Conservation (phyloP, 2,113 vertebrate genomes). For the Toxotes chatareus region DNA sequence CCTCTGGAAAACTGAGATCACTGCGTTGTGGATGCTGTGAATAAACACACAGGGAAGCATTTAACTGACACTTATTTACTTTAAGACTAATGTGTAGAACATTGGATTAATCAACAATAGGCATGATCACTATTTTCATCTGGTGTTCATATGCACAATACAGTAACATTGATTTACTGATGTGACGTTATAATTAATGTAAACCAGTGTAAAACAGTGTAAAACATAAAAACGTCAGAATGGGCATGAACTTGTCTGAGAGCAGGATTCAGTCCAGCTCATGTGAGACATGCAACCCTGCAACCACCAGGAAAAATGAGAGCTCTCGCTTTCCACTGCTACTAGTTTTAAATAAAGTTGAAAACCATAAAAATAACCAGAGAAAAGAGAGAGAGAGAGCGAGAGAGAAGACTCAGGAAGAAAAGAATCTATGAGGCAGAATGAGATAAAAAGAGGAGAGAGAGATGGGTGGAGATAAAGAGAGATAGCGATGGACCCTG, state of each 20-base stretch:
- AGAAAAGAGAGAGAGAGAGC: conserved; percentile 15
- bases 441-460: conserved; percentile 31
- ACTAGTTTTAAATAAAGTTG: background rate
- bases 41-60: conserved; percentile 39
- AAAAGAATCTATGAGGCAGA: conserved; percentile 49
- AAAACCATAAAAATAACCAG: conserved; percentile 35
- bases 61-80: background rate
- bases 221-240: background rate
- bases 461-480: conserved; percentile 41
- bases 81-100: background rate
- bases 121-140: background rate
- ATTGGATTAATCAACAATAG: background rate
- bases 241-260: background rate
- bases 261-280: conserved; percentile 1
- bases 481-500: conserved; percentile 40
- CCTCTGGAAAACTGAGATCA: conserved; percentile 94
- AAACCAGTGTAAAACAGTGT: background rate
- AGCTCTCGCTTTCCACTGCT: conserved; percentile 1
- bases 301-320: background rate
- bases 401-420: conserved; percentile 1
- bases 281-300: background rate
- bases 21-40: conserved; percentile 94
- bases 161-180: too few species aligned
- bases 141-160: background rate
- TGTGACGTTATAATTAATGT: too few species aligned